Base-by-base conservation (phyloP, 2,797 vertebrate species). In the Myotis planiceps region DNA sequence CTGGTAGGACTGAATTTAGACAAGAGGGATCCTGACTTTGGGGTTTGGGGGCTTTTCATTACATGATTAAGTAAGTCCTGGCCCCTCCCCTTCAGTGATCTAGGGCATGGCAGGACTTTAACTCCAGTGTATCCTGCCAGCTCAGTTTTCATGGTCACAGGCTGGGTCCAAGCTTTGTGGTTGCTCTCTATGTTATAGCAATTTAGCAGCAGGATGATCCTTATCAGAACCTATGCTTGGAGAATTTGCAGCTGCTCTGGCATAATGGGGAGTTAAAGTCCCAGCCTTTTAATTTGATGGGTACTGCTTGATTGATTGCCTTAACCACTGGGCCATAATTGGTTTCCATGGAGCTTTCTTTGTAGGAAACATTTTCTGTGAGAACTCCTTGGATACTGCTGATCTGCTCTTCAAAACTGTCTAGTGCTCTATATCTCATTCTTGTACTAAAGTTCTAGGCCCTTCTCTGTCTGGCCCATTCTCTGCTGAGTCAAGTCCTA, bases 341-440 rank as follows among this genome's bases (percentile, higher is more conserved):
- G 3, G 60, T 82, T 93, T 92, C 45, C 14, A 32, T 4, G 21
- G 32, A 71, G 60, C n/a, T 95, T 88, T 63, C n/a, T 95, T 88
- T 69, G 9, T 15, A 96, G 71, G 34, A 86, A 86, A 74, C 86
- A 32, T 49, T 94, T 94, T 81, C 53, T 49, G 29, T 90, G 58
- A 75, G 60, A 90, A 72, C 47, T 76, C 53, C 21, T 88, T 81
- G 10, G 63, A 66, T 45, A 47, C 1, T 66, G 45, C 90, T 60
- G 58, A 88, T 53, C 25, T 29, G 27, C 25, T 84, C 76, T 87
- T 79, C 32, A 87, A 8, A 45, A 80, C 37, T 75, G 49, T 83
- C 60, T 51, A 60, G 29, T 9, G 12, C 12, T 90, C 12, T 16
- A 32, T 72, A n/a, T 63, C 49, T 34, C 34, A 47, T 75, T 80